Evolutionary conservation across 2,888 invertebrate genomes (phyloP).

Genomic region (Tetragnatha montana): DNA sequence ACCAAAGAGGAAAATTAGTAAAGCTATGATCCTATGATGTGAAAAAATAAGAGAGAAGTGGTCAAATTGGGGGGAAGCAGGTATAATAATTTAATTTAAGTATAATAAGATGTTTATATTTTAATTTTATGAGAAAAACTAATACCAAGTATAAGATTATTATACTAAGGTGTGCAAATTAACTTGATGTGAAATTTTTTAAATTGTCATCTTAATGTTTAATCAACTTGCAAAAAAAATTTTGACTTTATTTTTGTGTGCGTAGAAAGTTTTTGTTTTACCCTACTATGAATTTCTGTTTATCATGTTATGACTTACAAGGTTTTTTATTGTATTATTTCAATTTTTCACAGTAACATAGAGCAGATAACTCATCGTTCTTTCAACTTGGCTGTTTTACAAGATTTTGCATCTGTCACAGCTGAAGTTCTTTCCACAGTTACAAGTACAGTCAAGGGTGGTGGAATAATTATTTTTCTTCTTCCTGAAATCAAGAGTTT

Average conservation of each 20-base stretch:
- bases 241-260: not conserved
- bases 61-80: too few relatives aligned
- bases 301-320: not conserved
- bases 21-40: too few relatives aligned
- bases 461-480: conserved; percentile 41
- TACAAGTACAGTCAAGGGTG: conserved; percentile 18
- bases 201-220: not conserved
- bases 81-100: too few relatives aligned
- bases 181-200: not conserved
- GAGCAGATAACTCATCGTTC: not conserved
- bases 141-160: too few relatives aligned
- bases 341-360: conserved; percentile 17
- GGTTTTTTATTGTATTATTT: too few relatives aligned
- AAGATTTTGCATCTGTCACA: conserved; percentile 33
- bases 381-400: conserved; percentile 29
- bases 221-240: not conserved
- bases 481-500: conserved; percentile 13
- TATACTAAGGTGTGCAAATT: too few relatives aligned
- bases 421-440: not conserved
- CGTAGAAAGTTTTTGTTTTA: not conserved
- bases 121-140: too few relatives aligned
- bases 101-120: too few relatives aligned
- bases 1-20: too few relatives aligned
- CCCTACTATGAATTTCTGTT: not conserved
- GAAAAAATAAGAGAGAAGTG: too few relatives aligned